Base-by-base conservation (phyloP, 2,888 invertebrate species). In the Noctua janthe region DNA sequence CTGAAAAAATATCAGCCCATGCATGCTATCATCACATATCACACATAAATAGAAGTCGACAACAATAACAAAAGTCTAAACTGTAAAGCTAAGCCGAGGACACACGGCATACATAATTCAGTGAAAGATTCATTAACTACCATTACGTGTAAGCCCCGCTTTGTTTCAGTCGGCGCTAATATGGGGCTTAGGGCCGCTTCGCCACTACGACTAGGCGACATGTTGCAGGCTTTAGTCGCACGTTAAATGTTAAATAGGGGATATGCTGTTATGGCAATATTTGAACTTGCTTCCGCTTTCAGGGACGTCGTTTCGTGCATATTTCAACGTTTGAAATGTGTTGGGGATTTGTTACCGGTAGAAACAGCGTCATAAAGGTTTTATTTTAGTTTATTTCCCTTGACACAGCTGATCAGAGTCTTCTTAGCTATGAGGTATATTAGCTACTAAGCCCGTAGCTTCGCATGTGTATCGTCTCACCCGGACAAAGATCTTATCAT, bases 41-140 rank as follows among this genome's bases (percentile, higher is more conserved):
- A 80, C 70, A 71, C 66, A 54, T 20, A 66, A 23, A 54, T 71
- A 54, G 11, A 62, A 49, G 13, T 39, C 51, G 72, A 66, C 69
- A 67, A 23, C n/a, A 71, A 67, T 70, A 80, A 54, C 59, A 67
- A 66, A 72, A 66, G 43, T 75, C 75, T 81, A 67, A 71, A 85
- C 81, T 81, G 69, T 74, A 73, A 74, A 89, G 54, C 59, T 74
- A 85, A 75, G 70, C 70, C 78, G 39, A 78, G 77, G 73, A 89
- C 73, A 87, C 74, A 84, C 86, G 81, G 35, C 72, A 83, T 87
- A 80, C 80, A 87, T 89, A 85, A 89, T 88, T 81, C 79, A 88
- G 62, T 47, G 64, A 81, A 71, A 85, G 76, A 85, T 88, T 88
- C 88, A 88, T 88, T 85, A 85, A 76, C 81, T 75, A 78, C 67